phyloP scores from a whole-genome alignment of 2,888 invertebrate genomes.

The Microchrysa polita region DNA sequence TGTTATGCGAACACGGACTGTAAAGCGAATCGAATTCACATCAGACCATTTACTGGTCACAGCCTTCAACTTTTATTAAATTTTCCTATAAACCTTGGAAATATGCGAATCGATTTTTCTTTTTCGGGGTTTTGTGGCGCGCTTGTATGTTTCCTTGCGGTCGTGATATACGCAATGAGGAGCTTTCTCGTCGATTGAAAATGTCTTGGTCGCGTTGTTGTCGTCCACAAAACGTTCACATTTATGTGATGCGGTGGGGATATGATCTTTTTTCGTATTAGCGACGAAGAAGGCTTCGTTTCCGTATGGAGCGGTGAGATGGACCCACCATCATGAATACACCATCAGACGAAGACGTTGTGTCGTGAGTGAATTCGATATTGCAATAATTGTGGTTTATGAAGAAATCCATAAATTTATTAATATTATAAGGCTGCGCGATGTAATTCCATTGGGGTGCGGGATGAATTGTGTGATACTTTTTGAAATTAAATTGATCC shows the following conservation, averaged over 20 bases:
- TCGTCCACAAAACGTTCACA: background rate
- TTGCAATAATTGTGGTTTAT: slow-evolving; percentile 36
- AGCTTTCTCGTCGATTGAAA: too few species aligned
- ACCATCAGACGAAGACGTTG: background rate
- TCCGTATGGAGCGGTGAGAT: too few species aligned
- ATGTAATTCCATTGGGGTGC: background rate
- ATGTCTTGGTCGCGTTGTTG: too few species aligned
- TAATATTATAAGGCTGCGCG: background rate
- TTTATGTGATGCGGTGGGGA: background rate
- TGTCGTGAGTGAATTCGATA: slow-evolving; percentile 8
- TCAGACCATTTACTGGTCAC: slow-evolving; percentile 39
- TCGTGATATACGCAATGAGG: too few species aligned
- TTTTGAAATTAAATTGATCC: too few species aligned
- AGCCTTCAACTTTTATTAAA: slow-evolving; percentile 42
- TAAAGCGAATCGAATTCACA: slow-evolving; percentile 24
- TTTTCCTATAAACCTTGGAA: slow-evolving; percentile 32
- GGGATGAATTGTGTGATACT: too few species aligned
- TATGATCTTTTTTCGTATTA: too few species aligned
- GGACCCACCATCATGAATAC: too few species aligned
- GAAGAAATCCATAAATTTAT: slow-evolving; percentile 13
- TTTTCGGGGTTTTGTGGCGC: too few species aligned
- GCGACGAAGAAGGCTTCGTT: too few species aligned
- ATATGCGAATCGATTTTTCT: background rate
- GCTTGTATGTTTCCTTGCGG: too few species aligned
- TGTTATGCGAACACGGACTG: too few species aligned